Evolutionary conservation across 2,888 invertebrate species (phyloP), one percentile per base, ranked within the genome.

Genomic region (Chromoteleia sp.): DNA sequence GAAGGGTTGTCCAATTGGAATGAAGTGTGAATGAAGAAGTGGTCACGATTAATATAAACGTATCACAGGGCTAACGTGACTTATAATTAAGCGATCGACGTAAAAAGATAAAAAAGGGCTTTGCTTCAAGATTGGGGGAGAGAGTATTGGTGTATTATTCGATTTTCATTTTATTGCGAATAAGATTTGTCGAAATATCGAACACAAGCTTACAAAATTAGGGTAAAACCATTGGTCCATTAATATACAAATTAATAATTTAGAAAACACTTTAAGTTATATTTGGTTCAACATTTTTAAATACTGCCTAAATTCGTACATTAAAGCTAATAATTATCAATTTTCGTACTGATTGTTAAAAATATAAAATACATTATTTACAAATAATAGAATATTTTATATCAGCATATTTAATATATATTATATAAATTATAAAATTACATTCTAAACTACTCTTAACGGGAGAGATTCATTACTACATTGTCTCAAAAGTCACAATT

Each of bases 11-110:
- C 58, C 56, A 25, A 67, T 76, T 52, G 52, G 52, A 58, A 67
- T 67, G 75, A 76, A 59, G 14, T 30, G 30, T 45, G 48, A 48
- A 75, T 70, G 45, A 61, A 56, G 3, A 30, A 5, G 59, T 70
- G 56, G 77, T 77, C 77, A 63, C 63, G 70, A 65, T 70, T 70
- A 76, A 67, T 63, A 70, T 50, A 67, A 73, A 79, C 59, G 73
- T 79, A 79, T 79, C 78, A 79, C 78, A 79, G 78, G 73, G 41
- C 67, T 79, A 79, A 79, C 58, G 59, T 52, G 78, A 79, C 78
- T 79, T 79, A 79, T 43, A 52, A 52, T 73, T 59, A 79, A 79
- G 73, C 41, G 56, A 76, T 67, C 43, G 33, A 61, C 17, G 67
- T 41, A 39, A 43, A 59, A 76, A 61, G 21, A 15, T 36, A 7